Base-by-base conservation (phyloP, 1,140 invertebrate species). In the Drosophila saltans region DNA sequence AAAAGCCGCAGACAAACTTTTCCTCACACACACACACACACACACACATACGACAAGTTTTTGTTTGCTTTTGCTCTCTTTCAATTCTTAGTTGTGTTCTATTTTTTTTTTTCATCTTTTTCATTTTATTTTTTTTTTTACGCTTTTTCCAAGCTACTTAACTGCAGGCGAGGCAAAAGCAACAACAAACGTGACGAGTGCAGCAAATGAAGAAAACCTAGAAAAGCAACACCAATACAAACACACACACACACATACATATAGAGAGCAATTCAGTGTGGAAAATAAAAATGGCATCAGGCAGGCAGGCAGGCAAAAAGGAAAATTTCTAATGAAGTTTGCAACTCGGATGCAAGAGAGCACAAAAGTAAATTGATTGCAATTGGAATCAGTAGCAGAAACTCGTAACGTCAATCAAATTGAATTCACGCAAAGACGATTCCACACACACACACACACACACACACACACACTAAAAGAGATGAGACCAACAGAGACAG, bases 361-460 rank as follows among this genome's bases (percentile, higher is more conserved):
- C 85, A 89, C 84, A 89, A 89, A 89, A 89, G 84, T 89, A 89
- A 89, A 89, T 89, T 89, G 84, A 89, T 89, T 89, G 84, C 84
- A 89, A 89, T 89, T 89, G 84, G 84, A 89, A 89, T 89, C 84
- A 89, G 84, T 89, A 89, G 85, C 84, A 89, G 85, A 75, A 89
- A 74, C 84, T 89, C 85, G 84, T 84, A 89, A 89, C 84, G 84
- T 89, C 84, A 89, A 89, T 89, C 84, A 89, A 89, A 89, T 89
- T 89, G 84, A 84, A 89, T 89, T 89, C 84, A 89, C 84, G 81
- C 84, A 89, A 72, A 67, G 66, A 24, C 59, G 39, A 43, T 30
- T 63, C 28, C 72, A 57, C 73, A 73, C 60, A 24, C 66, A 45
- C 65, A 30, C 28, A 30, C 28, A 30, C 28, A 30, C 28, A 30